Evolutionary conservation across 23 tunicate species (phyloP), one percentile per base, ranked within the genome.

Genomic region (Ascidia mentula): DNA sequence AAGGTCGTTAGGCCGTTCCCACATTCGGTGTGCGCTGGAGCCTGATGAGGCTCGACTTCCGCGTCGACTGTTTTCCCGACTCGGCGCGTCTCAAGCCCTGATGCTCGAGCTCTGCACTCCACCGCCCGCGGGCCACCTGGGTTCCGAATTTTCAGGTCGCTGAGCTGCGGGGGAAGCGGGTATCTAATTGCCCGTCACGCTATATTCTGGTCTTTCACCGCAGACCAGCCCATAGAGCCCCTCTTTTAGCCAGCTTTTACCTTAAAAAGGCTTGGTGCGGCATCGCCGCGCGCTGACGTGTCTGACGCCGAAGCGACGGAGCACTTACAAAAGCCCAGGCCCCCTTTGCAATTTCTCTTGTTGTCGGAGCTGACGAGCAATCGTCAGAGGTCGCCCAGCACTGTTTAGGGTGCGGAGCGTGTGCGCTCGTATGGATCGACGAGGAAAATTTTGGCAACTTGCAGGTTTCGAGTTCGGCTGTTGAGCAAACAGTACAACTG

Each of bases 401-500:
- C 72, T 83, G 80, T 83, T 75, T 85, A 75, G 76, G 78, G 37
- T 77, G 77, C 45, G 45, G 82, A 34, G 70, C 77, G 34, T 83
- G 89, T 74, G 42, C 80, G 77, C 74, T 73, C 84, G 80, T 31
- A 35, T 45, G 90, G 84, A 86, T 72, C 84, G 90, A 79, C 32
- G 84, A 53, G 90, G 90, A 86, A 86, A 79, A 73, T 86, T 86
- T 79, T 86, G 90, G 84, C 90, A 86, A 86, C 90, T 78, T 38
- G 40, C 31, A 15, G 84, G 90, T 86, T 73, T 86, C 90, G 83
- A 59, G 90, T 86, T 79, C 84, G 60, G 72, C 32, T 86, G 34
- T 86, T 86, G 76, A 79, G 84, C 90, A 72, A 86, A 86, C 90
- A 86, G 46, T 15, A 32, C 22, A 40, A 72, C 77, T 69, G 40